Evolutionary conservation across 2,797 vertebrate genomes (phyloP), one percentile per base, ranked within the genome.

Genomic region (Siniperca obscura): DNA sequence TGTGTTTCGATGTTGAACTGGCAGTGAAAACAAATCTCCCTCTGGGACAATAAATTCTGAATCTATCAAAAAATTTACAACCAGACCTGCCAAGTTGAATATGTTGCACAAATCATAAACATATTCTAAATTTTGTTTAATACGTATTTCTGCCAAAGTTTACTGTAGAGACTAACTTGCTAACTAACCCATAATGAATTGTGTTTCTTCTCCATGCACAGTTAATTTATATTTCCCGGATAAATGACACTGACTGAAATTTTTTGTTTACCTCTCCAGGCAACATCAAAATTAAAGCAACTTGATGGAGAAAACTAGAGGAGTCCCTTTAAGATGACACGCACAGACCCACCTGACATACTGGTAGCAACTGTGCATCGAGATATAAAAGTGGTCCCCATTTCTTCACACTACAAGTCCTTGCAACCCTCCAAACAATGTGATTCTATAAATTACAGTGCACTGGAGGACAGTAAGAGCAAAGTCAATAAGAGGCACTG

Each of bases 291-390:
- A 92, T 88, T 95, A 94, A 97, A 95, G 94, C 90, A 86, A 83
- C 96, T 96, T 98, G 93, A 98, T 96, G 95, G 93, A 94, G 92
- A 93, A 91, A 81, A 80, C 92, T 90, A 95, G 96, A 95, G 95
- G 91, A 95, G 95, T 94, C 78, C 84, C 93, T 97, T 96, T 97
- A 99, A 99, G 96, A 99, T 99, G 98, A 99, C 98, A 97, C 98
- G 98, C 92, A 99, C 98, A 88, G 97, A 98, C 96, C 97, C 96
- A 60, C 97, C 97, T 95, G 97, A 98, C 91, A 95, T 98, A 96
- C 96, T 98, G 93, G 95, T 97, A 95, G 98, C 98, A 91, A 97
- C 96, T 70, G 97, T 97, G 94, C 97, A 97, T 95, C 97, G 93
- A 96, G 97, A 98, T 94, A 96, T 98, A 95, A 96, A 97, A 92